These are phyloP conservation scores for Apotomis capreana DNA, from an alignment of 2,888 invertebrate species.

Conservation along the genomic window DNA sequence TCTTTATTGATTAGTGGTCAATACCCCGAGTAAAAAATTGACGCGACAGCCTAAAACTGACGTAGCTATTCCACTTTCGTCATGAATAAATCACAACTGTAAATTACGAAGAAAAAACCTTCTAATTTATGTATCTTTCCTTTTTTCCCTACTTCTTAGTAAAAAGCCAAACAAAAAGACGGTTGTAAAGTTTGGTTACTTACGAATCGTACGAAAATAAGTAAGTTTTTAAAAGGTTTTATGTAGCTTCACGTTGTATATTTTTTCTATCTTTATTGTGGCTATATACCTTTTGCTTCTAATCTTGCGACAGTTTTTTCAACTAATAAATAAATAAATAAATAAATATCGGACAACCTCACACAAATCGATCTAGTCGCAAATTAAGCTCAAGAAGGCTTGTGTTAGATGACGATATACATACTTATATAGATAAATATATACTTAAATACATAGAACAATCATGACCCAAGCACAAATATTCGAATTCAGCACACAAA, in stretches of 20 bases:
- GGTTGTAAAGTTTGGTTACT: neutral
- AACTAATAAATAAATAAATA: too few species aligned
- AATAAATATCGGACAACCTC: too few species aligned
- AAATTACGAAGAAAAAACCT: conserved; percentile 48
- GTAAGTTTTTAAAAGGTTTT: neutral
- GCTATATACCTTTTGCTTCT: too few species aligned
- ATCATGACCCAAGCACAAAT: too few species aligned
- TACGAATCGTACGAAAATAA: neutral
- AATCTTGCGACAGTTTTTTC: too few species aligned
- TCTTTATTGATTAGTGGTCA: neutral
- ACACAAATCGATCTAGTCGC: too few species aligned
- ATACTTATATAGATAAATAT: too few species aligned
- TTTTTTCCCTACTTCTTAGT: conserved; percentile 49
- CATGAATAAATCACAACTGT: conserved; percentile 58
- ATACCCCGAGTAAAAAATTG: neutral
- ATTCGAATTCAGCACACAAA: too few species aligned
- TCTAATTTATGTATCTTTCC: conserved; percentile 51
- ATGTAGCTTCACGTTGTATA: neutral
- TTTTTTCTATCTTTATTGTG: too few species aligned
- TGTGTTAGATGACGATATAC: too few species aligned
- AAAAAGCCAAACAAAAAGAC: neutral
- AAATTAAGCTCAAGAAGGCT: too few species aligned
- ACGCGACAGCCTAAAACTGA: neutral
- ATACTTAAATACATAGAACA: too few species aligned
- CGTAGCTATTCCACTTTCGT: conserved; percentile 46